Conservation (phyloP, 2,113 vertebrate species). For the Thamnaconus septentrionalis region DNA sequence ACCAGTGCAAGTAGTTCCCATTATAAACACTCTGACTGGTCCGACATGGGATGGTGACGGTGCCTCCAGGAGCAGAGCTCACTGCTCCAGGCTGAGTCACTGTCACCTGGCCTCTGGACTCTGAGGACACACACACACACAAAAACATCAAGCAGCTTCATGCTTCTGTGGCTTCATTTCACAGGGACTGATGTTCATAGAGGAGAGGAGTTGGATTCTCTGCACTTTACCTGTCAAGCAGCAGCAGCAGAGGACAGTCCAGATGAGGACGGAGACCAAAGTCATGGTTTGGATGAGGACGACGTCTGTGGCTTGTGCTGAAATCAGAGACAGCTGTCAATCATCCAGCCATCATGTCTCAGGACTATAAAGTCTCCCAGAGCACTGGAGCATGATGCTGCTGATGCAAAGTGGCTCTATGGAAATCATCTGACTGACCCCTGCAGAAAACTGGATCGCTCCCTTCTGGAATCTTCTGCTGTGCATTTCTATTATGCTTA, state of each 20-base stretch:
- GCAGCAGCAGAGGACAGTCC: no score
- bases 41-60: constrained; percentile 13
- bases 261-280: no score
- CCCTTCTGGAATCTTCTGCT: neutral
- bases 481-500: neutral
- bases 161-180: constrained; percentile 3
- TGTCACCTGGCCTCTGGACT: constrained; percentile 40
- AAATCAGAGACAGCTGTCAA: no score
- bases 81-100: constrained; percentile 38
- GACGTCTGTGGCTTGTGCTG: no score
- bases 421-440: constrained; percentile 26
- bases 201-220: no score
- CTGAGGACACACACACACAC: constrained; percentile 40
- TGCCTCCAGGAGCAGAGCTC: constrained; percentile 18
- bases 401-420: constrained; percentile 38
- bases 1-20: neutral
- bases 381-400: constrained; percentile 40
- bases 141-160: constrained; percentile 19
- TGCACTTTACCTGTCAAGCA: no score
- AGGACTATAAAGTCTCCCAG: neutral
- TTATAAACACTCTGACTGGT: neutral
- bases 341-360: no score
- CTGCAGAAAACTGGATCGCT: constrained; percentile 2
- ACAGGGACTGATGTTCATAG: no score
- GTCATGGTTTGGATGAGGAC: no score